Conservation (phyloP, 2,888 invertebrate genomes). For the Dynastes hyllus region DNA sequence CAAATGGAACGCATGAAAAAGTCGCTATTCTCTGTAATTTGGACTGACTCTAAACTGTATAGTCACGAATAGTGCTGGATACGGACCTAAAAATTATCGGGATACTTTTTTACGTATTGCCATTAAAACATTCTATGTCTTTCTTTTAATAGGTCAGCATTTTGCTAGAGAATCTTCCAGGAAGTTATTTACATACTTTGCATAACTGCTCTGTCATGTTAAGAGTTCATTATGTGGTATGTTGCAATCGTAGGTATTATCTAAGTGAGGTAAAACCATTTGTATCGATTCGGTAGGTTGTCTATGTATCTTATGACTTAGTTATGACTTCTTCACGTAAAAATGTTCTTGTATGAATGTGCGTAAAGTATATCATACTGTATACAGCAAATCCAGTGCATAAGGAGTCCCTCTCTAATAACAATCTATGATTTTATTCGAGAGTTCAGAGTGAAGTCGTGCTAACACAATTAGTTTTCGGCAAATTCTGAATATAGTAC, state of each 20-base stretch:
- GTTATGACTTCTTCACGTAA: no score
- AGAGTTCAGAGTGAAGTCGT: no score
- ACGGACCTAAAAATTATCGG: conserved; percentile 37
- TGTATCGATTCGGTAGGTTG: no score
- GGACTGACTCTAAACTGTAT: conserved; percentile 44
- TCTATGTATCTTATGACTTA: no score
- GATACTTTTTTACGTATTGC: conserved; percentile 33
- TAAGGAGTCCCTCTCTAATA: no score
- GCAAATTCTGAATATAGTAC: no score
- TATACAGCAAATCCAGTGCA: no score
- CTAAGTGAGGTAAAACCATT: neutral
- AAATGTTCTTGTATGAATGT: no score
- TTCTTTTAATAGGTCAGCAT: conserved; percentile 23
- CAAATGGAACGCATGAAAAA: conserved; percentile 55
- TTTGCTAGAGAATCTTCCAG: conserved; percentile 37
- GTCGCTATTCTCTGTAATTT: conserved; percentile 52
- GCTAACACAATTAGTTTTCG: no score
- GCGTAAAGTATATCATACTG: no score
- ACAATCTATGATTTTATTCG: no score
- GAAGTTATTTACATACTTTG: conserved; percentile 42
- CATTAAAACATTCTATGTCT: conserved; percentile 23
- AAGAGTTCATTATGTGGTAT: conserved; percentile 4
- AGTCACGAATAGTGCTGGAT: conserved; percentile 46
- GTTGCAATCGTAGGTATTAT: neutral
- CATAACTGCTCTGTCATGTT: conserved; percentile 25